These are phyloP conservation scores for Andrena praecox DNA, from an alignment of 2,888 invertebrate genomes.

Conservation along the genomic window DNA sequence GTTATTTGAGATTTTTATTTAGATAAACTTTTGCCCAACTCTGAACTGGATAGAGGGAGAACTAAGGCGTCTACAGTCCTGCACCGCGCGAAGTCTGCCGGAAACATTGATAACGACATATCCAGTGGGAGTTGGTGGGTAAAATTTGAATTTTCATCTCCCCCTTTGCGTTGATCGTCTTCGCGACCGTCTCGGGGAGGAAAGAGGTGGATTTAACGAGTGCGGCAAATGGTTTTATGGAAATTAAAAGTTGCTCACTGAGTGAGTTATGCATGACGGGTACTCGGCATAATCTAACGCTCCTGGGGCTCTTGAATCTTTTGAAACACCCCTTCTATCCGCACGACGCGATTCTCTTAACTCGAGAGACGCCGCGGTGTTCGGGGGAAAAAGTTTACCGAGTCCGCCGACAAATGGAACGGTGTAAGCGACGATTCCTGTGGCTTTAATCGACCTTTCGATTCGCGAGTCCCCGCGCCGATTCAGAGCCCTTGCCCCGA, in stretches of 20 bases:
- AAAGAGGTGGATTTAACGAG: slow-evolving; percentile 64
- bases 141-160: slow-evolving; percentile 76
- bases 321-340: not conserved
- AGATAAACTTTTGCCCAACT: too few relatives aligned
- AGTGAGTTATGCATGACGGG: slow-evolving; percentile 72
- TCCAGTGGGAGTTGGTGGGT: slow-evolving; percentile 69
- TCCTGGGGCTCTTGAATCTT: not conserved
- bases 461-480: not conserved
- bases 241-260: slow-evolving; percentile 79
- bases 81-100: slow-evolving; percentile 14
- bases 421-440: slow-evolving; percentile 2
- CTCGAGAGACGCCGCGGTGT: not conserved
- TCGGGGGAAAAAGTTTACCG: slow-evolving; percentile 7
- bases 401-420: slow-evolving; percentile 5
- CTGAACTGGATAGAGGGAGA: too few relatives aligned
- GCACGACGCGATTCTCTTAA: not conserved
- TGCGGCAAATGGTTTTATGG: slow-evolving; percentile 76
- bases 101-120: slow-evolving; percentile 72
- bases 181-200: not conserved
- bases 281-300: slow-evolving; percentile 51
- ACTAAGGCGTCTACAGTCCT: slow-evolving; percentile 2
- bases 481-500: not conserved
- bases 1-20: too few relatives aligned
- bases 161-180: slow-evolving; percentile 19
- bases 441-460: slow-evolving; percentile 17